A percentile compares a stretch with the other conserved stretches of the same genome.
Evolutionary conservation across 1,140 invertebrate genomes (phyloP).

Genomic region (Conus ventricosus): DNA sequence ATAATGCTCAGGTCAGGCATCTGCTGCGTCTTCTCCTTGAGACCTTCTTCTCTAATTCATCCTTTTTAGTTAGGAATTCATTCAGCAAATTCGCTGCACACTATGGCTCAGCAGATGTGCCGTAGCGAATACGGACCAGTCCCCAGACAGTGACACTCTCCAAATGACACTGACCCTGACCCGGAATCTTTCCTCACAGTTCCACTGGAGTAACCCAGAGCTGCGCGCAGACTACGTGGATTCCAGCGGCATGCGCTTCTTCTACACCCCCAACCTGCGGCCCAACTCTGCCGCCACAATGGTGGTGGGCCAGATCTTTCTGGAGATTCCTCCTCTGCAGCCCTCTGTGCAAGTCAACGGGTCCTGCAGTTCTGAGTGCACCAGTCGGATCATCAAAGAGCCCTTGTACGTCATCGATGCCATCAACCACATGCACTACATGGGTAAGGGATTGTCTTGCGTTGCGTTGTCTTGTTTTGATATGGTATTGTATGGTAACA

Average conservation of each 20-base stretch:
- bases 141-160: no score
- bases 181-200: constrained; percentile 23
- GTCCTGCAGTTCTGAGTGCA: constrained; percentile 44
- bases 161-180: no score
- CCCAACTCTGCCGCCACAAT: constrained; percentile 43
- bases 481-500: no score
- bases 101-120: no score
- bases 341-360: constrained; percentile 24
- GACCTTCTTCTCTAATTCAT: no score
- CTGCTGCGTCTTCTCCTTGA: no score
- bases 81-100: no score
- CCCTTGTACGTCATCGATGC: constrained; percentile 49
- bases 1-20: no score
- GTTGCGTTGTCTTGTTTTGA: neutral
- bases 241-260: constrained; percentile 53
- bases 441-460: neutral
- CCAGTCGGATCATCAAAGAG: constrained; percentile 33
- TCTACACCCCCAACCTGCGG: constrained; percentile 43
- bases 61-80: no score
- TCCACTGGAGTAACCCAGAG: constrained; percentile 59
- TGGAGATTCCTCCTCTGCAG: constrained; percentile 46
- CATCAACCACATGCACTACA: constrained; percentile 59
- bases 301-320: constrained; percentile 48
- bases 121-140: no score
- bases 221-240: constrained; percentile 39